Percentiles rank a stretch among this genome's conserved stretches.
phyloP scores from a whole-genome alignment of 1,140 invertebrate genomes.

The Eueides isabella region DNA sequence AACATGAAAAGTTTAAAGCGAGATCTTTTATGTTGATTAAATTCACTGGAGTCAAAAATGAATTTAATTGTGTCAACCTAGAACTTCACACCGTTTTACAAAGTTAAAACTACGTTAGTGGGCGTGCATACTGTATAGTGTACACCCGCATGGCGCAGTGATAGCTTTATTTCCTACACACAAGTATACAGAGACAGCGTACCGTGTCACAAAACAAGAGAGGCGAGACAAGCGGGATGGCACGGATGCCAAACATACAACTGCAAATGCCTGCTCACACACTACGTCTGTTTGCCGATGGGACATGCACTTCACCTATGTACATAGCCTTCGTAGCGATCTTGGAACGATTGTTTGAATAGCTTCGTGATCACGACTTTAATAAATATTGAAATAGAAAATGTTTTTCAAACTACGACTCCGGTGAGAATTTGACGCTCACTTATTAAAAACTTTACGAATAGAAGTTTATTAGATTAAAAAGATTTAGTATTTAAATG shows the following conservation, averaged over 20 bases:
- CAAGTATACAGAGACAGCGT: slow-evolving; percentile 3
- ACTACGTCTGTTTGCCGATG: slow-evolving; percentile 33
- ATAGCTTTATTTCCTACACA: slow-evolving; percentile 21
- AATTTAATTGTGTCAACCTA: slow-evolving; percentile 9
- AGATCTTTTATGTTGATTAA: not conserved
- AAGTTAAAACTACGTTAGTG: slow-evolving; percentile 25
- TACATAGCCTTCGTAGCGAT: slow-evolving; percentile 26
- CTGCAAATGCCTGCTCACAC: slow-evolving; percentile 36
- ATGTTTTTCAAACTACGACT: slow-evolving; percentile 3
- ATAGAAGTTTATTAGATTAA: not conserved
- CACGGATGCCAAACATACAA: slow-evolving; percentile 37
- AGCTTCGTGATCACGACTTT: slow-evolving; percentile 32
- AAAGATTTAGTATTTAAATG: slow-evolving; percentile 1
- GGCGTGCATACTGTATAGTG: not conserved
- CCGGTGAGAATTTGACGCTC: slow-evolving; percentile 3
- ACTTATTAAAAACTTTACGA: slow-evolving; percentile 6
- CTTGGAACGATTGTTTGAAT: slow-evolving; percentile 37
- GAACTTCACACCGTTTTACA: not conserved
- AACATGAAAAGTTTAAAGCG: not conserved
- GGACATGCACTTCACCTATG: slow-evolving; percentile 31
- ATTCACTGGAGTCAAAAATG: not conserved
- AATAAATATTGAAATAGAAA: slow-evolving; percentile 32
- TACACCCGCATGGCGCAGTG: slow-evolving; percentile 8
- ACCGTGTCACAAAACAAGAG: slow-evolving; percentile 29
- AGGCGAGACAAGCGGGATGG: slow-evolving; percentile 25